These are phyloP conservation scores for Leuciscus idus DNA, from an alignment of 2,113 vertebrate genomes.

Conservation along the genomic window DNA sequence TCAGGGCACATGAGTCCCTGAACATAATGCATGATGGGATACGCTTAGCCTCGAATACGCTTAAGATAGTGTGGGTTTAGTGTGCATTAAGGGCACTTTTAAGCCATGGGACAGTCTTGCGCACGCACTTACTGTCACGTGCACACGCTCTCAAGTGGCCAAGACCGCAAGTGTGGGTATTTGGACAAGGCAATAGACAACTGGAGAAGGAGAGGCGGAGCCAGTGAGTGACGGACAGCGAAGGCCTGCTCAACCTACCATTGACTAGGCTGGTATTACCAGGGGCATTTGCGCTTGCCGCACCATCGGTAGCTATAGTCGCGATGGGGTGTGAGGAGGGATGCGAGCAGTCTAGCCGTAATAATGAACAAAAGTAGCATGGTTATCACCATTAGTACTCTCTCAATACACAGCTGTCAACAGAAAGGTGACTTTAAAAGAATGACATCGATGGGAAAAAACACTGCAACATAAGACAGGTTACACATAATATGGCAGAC, in stretches of 20 bases:
- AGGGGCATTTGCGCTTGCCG: conserved; percentile 90
- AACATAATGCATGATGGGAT: too few species aligned
- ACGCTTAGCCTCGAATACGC: too few species aligned
- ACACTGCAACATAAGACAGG: conserved; percentile 65
- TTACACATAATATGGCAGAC: conserved; percentile 58
- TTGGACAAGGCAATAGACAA: conserved; percentile 28
- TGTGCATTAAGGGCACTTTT: too few species aligned
- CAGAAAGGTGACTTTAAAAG: conserved; percentile 11
- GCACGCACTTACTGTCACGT: too few species aligned
- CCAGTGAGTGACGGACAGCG: conserved; percentile 70
- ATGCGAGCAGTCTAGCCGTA: conserved; percentile 93
- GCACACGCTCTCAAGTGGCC: too few species aligned
- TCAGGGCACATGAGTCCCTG: too few species aligned
- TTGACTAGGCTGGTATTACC: conserved; percentile 98
- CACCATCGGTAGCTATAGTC: conserved; percentile 92
- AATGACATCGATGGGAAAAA: conserved; percentile 43
- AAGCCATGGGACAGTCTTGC: too few species aligned
- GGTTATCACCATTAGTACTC: conserved; percentile 54
- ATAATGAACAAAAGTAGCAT: conserved; percentile 73
- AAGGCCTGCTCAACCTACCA: conserved; percentile 91
- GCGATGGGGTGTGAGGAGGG: conserved; percentile 92
- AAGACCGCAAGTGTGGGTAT: too few species aligned
- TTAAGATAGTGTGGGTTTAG: too few species aligned
- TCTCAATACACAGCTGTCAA: conserved; percentile 51
- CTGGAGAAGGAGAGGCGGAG: conserved; percentile 61